Evolutionary conservation across 2,113 vertebrate species (phyloP).

Genomic region (Gymnorhina tibicen): DNA sequence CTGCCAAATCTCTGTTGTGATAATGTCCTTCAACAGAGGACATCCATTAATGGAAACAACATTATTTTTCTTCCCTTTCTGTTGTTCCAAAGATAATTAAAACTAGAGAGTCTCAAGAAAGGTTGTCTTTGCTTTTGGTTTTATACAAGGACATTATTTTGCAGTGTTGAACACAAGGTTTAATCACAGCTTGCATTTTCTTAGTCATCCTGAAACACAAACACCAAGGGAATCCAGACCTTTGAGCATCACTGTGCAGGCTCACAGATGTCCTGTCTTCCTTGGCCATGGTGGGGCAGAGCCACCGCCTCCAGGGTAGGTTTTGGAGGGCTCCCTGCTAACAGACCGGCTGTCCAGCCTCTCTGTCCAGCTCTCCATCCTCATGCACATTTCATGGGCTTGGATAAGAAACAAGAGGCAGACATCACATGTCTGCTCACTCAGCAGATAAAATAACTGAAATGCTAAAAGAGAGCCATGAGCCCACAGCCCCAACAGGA

Average conservation of each 20-base stretch:
- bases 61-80: background rate
- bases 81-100: background rate
- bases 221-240: background rate
- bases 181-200: background rate
- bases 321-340: background rate
- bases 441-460: background rate
- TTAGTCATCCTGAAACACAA: background rate
- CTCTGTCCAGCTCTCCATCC: background rate
- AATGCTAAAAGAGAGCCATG: background rate
- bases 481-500: background rate
- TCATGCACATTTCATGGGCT: background rate
- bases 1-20: background rate
- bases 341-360: background rate
- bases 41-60: background rate
- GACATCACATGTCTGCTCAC: background rate
- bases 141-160: background rate
- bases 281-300: fast-evolving
- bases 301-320: background rate
- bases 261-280: fast-evolving
- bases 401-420: background rate
- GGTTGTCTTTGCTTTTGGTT: background rate
- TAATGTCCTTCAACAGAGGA: background rate
- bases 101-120: background rate
- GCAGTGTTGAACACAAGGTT: background rate
- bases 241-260: background rate